phyloP scores from a whole-genome alignment of 2,797 vertebrate genomes.

The Vireo griseus region DNA sequence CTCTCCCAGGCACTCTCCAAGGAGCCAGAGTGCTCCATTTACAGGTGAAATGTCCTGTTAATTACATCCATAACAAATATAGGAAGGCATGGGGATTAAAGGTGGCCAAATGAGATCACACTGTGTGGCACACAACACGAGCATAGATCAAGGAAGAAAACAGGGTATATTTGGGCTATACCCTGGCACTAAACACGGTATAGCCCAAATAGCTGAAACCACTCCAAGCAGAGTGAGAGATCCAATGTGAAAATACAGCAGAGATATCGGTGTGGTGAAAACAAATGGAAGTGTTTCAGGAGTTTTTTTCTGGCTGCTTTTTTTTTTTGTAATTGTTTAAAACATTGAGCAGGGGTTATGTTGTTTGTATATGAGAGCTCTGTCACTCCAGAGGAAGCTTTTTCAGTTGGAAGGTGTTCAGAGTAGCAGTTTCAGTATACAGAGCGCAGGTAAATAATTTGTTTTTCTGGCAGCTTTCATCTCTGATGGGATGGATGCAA shows the following conservation, averaged over 20 bases:
- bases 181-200: background rate
- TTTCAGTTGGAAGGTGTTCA: background rate
- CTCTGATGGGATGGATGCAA: background rate
- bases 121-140: background rate
- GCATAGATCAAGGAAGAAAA: background rate
- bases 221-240: background rate
- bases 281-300: background rate
- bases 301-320: background rate
- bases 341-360: background rate
- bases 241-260: background rate
- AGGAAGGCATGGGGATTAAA: background rate
- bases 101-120: background rate
- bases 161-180: too few species aligned
- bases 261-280: background rate
- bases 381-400: background rate
- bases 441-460: background rate
- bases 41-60: slow-evolving; percentile 81
- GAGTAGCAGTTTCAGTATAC: background rate
- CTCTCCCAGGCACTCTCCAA: slow-evolving; percentile 23
- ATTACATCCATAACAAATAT: background rate
- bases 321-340: background rate
- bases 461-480: background rate
- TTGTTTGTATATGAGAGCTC: background rate
- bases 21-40: slow-evolving; percentile 82
- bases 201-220: background rate